These are phyloP conservation scores for Lipotes vexillifer DNA, from an alignment of 2,113 vertebrate genomes.

Conservation along the genomic window DNA sequence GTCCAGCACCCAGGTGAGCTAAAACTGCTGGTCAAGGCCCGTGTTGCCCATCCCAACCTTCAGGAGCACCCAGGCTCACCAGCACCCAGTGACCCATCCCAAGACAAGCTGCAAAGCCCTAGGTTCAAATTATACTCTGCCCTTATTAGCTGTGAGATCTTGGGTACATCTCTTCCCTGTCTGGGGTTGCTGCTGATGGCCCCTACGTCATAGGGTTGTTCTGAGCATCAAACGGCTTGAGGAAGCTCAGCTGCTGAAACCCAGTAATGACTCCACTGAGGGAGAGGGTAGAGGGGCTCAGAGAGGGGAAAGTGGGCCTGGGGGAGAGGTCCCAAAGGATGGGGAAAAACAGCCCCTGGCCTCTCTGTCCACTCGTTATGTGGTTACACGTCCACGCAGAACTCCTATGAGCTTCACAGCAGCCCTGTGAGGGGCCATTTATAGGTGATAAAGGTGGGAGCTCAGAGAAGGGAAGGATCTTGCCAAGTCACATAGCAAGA, in stretches of 20 bases:
- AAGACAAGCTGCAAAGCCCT: neutral
- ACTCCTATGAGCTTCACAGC: neutral
- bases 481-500: neutral
- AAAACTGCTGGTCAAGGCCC: neutral
- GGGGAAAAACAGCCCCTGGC: neutral
- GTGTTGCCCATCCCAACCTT: neutral
- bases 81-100: neutral
- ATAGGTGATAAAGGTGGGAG: neutral
- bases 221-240: neutral
- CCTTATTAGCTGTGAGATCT: neutral
- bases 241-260: neutral
- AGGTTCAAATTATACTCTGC: neutral
- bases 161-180: neutral
- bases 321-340: neutral
- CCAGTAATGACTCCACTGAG: neutral
- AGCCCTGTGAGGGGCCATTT: neutral
- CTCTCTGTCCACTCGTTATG: neutral
- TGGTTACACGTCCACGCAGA: neutral
- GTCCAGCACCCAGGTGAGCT: neutral
- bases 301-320: neutral
- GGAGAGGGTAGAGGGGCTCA: neutral
- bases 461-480: neutral
- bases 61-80: neutral
- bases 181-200: no score
- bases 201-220: neutral